A percentile compares a stretch with the other conserved stretches of the same genome.
Evolutionary conservation across 2,113 vertebrate species (phyloP).

Genomic region (Cebidichthys violaceus): DNA sequence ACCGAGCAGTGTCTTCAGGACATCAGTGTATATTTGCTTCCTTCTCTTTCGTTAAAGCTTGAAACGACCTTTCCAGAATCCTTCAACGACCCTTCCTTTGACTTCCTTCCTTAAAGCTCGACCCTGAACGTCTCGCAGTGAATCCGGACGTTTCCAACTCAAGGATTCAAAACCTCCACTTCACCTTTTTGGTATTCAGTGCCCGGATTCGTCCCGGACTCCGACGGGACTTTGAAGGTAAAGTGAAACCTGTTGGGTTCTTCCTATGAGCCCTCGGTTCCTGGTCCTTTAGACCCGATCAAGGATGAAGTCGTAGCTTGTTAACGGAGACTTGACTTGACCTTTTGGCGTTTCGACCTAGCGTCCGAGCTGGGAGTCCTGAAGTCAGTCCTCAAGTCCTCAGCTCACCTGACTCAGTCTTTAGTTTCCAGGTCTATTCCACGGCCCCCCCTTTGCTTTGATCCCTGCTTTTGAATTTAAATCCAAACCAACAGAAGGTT

Average conservation of each 20-base stretch:
- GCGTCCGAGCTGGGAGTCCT: constrained; percentile 17
- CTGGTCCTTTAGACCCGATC: constrained; percentile 7
- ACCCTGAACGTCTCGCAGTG: constrained; percentile 7
- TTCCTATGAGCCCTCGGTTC: background rate
- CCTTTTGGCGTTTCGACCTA: constrained; percentile 16
- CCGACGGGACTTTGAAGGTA: background rate
- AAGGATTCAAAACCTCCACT: background rate
- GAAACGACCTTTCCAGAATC: constrained; percentile 16
- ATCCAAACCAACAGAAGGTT: constrained; percentile 39
- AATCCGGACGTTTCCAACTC: constrained; percentile 14
- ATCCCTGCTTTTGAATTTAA: constrained; percentile 38
- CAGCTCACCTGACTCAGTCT: constrained; percentile 36
- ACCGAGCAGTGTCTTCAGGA: background rate
- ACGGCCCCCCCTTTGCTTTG: constrained; percentile 15
- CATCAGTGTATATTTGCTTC: background rate
- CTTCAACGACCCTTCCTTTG: background rate
- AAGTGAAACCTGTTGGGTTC: background rate
- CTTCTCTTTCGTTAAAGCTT: constrained; percentile 54
- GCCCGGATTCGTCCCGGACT: background rate
- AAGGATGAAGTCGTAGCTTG: background rate
- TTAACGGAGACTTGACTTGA: constrained; percentile 16
- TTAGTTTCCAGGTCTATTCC: constrained; percentile 26
- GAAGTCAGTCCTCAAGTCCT: constrained; percentile 24
- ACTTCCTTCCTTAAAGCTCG: constrained; percentile 7
- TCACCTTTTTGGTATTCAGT: background rate